These are phyloP conservation scores for Macquaria australasica DNA, from an alignment of 2,113 vertebrate genomes.

Conservation along the genomic window DNA sequence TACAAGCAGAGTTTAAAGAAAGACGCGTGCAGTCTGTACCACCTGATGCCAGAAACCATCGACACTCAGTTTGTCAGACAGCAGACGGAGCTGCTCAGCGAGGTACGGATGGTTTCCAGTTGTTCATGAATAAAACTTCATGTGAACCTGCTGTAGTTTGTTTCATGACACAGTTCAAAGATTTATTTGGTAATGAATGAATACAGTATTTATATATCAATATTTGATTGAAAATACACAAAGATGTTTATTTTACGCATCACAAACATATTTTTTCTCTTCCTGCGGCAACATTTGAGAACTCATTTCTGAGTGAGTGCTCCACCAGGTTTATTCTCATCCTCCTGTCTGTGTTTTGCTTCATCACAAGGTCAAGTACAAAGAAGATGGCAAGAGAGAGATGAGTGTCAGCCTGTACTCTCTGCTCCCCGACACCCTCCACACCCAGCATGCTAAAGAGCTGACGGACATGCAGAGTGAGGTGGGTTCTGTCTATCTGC, in stretches of 20 bases:
- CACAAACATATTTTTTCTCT: too few relatives aligned
- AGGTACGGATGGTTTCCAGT: slow-evolving; percentile 33
- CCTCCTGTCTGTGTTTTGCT: neutral
- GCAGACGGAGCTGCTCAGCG: slow-evolving; percentile 62
- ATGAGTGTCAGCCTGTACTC: slow-evolving; percentile 85
- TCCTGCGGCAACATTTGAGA: neutral
- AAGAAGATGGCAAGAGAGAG: slow-evolving; percentile 85
- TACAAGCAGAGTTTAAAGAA: slow-evolving; percentile 48
- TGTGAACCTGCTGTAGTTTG: neutral
- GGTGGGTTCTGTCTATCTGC: slow-evolving; percentile 37
- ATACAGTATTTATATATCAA: neutral
- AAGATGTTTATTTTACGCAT: neutral
- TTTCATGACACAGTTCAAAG: neutral
- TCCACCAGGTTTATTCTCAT: too few relatives aligned
- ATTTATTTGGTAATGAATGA: neutral
- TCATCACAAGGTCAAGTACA: slow-evolving; percentile 86
- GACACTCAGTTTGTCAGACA: slow-evolving; percentile 53
- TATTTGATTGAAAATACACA: neutral
- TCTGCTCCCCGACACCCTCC: slow-evolving; percentile 88
- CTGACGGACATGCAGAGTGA: slow-evolving; percentile 65
- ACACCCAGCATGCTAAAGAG: slow-evolving; percentile 88
- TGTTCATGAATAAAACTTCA: too few relatives aligned
- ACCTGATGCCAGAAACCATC: slow-evolving; percentile 71
- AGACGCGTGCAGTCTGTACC: slow-evolving; percentile 48
- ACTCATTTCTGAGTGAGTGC: neutral